Base-by-base conservation (phyloP, 2,888 invertebrate genomes). In the Hydroisotoma schaefferi region DNA sequence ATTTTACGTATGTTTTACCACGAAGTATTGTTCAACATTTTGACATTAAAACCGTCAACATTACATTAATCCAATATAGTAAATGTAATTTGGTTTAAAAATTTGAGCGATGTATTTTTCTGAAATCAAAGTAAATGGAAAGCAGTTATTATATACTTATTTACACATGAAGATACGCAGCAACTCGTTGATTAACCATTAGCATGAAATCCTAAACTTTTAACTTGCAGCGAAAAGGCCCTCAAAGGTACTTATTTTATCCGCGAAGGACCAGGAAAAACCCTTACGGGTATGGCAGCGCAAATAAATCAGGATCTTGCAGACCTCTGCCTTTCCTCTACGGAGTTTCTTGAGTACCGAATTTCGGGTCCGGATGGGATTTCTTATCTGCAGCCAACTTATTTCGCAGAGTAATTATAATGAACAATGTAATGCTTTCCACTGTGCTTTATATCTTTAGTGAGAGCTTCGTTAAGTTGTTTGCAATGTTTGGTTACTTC, bases 351-450 rank as follows among this genome's bases (percentile, higher is more conserved):
- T 12, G 57, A 56, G 10, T 57, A 59, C 26, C 40, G 67, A 46
- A 25, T 60, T 5, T 22, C 54, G n/a, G 61, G 62, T 10, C 57
- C 57, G 1, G 56, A 67, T 59, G 60, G 60, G 5, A 22, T 67
- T 27, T 55, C 58, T 2, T 67, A 49, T 44, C 57, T 67, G 2
- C 65, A 64, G 22, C 60, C 65, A 10, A 62, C 58, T 4, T 59
- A 12, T 4, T 29, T 20, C 6, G 10, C 28, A 18, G 33, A n/a
- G 44, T 44, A 29, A 26, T 12, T 43, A 40, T 12, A 52, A 49
- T 29, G 5, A 27, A 3, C 8, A 33, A 33, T 33, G 6, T 33
- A 15, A 33, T 10, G 15, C 33, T 33, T 33, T n/a, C n/a, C n/a
- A n/a, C n/a, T n/a, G n/a, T n/a, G n/a, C n/a, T n/a, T n/a, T n/a